Evolutionary conservation across 2,888 invertebrate genomes (phyloP), one percentile per base, ranked within the genome.

Genomic region (Dioctria linearis): DNA sequence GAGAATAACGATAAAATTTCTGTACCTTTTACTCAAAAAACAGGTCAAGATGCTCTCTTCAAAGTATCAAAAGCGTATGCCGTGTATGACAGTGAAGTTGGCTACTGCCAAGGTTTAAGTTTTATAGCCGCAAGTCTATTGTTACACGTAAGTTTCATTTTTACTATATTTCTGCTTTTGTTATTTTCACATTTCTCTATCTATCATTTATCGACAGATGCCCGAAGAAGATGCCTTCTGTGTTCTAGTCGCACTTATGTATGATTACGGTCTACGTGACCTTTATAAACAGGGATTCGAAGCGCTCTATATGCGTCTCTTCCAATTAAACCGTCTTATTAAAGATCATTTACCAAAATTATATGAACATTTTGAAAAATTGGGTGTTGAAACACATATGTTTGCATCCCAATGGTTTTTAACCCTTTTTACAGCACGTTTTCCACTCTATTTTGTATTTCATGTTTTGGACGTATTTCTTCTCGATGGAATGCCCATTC

Each of bases 381-480:
- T 91, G 81, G 94, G 94, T 73, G 94, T 99, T 71, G 99, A 99
- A 89, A 95, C 97, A 43, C 99, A 99, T 90, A 99, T 98, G 98
- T 99, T 97, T 88, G 99, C 99, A 39, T 98, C 97, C 4, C 99
- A 99, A 90, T 99, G 99, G 99, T 99, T 99, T 91, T 93, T 99
- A 78, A 99, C 99, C 0, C 91, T 99, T n/a, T 99, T 98, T 90
- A 99, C 99, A 2, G 99, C 99, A 49, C 94, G 99, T 86, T 99
- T 99, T 90, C 99, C 99, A 0, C 91, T 99, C 57, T 96, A 95
- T 86, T 94, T 99, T 90, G 94, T 99, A 49, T 99, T 98, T 90
- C 97, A 97, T 88, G 98, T 99, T 79, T 92, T 99, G 82, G 99
- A 99, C 88, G 94, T 99, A 71, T 99, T 98, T 89, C 92, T 99